Percentiles rank a stretch among this genome's conserved stretches.
Evolutionary conservation across 2,888 invertebrate genomes (phyloP).

Genomic region (Germaria angustata): DNA sequence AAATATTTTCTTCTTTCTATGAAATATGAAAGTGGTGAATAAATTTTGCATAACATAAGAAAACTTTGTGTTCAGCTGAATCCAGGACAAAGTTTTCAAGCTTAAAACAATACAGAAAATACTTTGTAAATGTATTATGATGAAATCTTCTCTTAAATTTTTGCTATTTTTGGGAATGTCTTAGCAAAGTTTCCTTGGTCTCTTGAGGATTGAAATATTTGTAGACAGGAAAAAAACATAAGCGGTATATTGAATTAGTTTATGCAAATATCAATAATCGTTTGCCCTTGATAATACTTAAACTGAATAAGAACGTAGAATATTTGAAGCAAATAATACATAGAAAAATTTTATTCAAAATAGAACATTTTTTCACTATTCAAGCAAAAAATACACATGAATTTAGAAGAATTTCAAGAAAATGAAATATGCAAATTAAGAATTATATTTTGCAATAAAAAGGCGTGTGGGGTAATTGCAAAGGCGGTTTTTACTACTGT

Average conservation of each 20-base stretch:
- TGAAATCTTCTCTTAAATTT: background rate
- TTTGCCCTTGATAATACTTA: constrained; percentile 6
- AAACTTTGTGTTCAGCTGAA: background rate
- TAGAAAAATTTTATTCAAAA: background rate
- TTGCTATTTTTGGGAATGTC: background rate
- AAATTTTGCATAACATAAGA: background rate
- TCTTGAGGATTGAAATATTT: background rate
- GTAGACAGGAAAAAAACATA: background rate
- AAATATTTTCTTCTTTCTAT: no score
- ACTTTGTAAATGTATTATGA: background rate
- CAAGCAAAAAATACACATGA: background rate
- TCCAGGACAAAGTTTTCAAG: background rate
- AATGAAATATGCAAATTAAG: constrained; percentile 32
- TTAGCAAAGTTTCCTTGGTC: constrained; percentile 9
- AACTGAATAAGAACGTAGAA: background rate
- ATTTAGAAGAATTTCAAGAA: background rate
- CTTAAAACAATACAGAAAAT: background rate
- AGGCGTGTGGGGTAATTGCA: constrained; percentile 16
- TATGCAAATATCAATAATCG: constrained; percentile 6
- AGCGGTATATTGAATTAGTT: constrained; percentile 23
- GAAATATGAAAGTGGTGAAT: no score
- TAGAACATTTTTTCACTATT: background rate
- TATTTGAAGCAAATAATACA: background rate
- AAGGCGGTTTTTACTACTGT: constrained; percentile 22
- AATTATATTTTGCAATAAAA: background rate